Evolutionary conservation across 2,113 vertebrate genomes (phyloP).

Genomic region (Silurus meridionalis): DNA sequence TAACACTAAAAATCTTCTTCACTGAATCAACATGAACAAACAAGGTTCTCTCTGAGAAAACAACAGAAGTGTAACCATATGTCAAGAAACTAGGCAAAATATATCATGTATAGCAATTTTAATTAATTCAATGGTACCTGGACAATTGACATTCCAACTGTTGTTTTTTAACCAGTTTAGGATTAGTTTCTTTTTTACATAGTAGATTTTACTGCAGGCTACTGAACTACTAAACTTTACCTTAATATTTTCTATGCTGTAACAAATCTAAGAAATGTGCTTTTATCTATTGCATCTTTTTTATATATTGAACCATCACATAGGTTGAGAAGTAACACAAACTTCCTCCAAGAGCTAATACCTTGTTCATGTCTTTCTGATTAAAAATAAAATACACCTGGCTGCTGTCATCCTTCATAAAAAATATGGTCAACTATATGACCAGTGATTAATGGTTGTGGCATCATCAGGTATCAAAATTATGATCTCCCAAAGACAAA

Average conservation of each 20-base stretch:
- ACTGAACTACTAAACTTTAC: background rate
- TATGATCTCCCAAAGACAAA: background rate
- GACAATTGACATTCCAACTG: background rate
- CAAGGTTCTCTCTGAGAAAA: background rate
- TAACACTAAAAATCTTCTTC: background rate
- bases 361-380: background rate
- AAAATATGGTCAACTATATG: background rate
- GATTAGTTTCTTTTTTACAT: background rate
- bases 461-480: background rate
- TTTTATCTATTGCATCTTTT: background rate
- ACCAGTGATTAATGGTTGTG: background rate
- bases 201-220: background rate
- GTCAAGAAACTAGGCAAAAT: background rate
- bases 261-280: background rate
- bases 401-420: background rate
- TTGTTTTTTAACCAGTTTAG: background rate
- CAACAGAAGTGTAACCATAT: background rate
- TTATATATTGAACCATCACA: background rate
- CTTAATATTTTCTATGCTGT: background rate
- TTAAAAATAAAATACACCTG: background rate
- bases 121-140: background rate
- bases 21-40: conserved; percentile 1
- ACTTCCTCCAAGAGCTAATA: background rate
- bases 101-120: background rate
- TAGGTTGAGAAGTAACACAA: background rate